Conservation (phyloP, 2,888 invertebrate genomes). For the Rambutsinella grinnellia region DNA sequence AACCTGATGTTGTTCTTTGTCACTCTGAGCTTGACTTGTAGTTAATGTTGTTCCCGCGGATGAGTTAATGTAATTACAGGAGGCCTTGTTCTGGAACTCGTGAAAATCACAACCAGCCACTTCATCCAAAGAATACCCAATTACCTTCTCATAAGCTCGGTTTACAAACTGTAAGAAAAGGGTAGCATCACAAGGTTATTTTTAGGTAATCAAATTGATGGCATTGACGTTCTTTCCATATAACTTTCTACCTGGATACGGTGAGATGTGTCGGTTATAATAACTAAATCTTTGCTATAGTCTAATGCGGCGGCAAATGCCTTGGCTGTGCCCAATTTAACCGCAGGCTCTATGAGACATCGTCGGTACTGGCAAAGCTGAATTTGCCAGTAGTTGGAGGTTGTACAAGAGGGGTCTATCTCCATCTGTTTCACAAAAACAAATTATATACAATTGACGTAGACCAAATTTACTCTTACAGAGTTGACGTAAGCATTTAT, state of each 20-base stretch:
- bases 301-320: constrained; percentile 89
- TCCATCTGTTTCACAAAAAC: constrained; percentile 48
- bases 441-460: background rate
- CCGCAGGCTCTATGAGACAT: constrained; percentile 81
- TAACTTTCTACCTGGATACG: constrained; percentile 88
- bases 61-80: constrained; percentile 9
- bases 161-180: constrained; percentile 82
- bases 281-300: constrained; percentile 86
- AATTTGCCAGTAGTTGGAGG: constrained; percentile 73
- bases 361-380: constrained; percentile 85
- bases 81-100: constrained; percentile 73
- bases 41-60: constrained; percentile 56
- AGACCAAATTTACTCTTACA: background rate
- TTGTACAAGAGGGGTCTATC: constrained; percentile 69
- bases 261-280: constrained; percentile 88
- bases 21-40: background rate
- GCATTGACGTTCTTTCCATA: background rate
- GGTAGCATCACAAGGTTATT: background rate
- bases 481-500: too few species aligned
- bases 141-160: constrained; percentile 84
- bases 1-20: background rate
- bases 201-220: background rate
- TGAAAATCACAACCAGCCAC: constrained; percentile 75
- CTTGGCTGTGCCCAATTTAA: constrained; percentile 83
- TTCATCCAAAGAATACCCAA: constrained; percentile 80